Evolutionary conservation across 2,888 invertebrate genomes (phyloP), one percentile per base, ranked within the genome.

Genomic region (Geophilus truncorum): DNA sequence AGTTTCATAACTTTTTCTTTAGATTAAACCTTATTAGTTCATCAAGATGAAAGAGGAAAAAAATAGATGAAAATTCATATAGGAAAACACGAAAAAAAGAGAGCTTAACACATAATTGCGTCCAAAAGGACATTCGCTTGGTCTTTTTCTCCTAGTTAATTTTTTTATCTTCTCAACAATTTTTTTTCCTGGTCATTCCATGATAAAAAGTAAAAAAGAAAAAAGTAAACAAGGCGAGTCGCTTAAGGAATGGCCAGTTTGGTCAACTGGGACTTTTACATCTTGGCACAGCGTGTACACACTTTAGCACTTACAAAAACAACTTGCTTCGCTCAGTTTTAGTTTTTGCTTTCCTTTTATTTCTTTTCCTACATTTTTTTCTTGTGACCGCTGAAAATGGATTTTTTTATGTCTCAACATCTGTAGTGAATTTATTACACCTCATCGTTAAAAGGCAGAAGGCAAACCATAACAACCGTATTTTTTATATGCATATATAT

Each of bases 221-320:
- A 62, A 62, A 28, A 62, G 62, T 25, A 62, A 62, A 62, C 62
- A 62, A 23, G 62, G 28, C 25, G 62, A 62, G 62, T 62, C 62
- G 62, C 62, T 62, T 62, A 62, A 28, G 25, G 25, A 62, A 62
- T 62, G 62, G 25, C 62, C 62, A 62, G 62, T 62, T 23, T 62
- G 62, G 62, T 62, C 62, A 62, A 62, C 62, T 62, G 62, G 62
- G 62, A 62, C 62, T 62, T 62, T 62, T 62, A 62, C 62, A 62
- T 62, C 62, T 62, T 62, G 6, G 62, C 62, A 62, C 62, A 62
- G 28, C 28, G 62, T 62, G 62, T 62, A 62, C 62, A 62, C 62
- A 62, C 62, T 62, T 62, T 62, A 62, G 23, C 62, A 25, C 62
- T 62, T 62, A 62, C 23, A 62, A 62, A 62, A 62, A 62, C 25